Evolutionary conservation across 2,888 invertebrate species (phyloP).

Genomic region (Drosophila seclusa): DNA sequence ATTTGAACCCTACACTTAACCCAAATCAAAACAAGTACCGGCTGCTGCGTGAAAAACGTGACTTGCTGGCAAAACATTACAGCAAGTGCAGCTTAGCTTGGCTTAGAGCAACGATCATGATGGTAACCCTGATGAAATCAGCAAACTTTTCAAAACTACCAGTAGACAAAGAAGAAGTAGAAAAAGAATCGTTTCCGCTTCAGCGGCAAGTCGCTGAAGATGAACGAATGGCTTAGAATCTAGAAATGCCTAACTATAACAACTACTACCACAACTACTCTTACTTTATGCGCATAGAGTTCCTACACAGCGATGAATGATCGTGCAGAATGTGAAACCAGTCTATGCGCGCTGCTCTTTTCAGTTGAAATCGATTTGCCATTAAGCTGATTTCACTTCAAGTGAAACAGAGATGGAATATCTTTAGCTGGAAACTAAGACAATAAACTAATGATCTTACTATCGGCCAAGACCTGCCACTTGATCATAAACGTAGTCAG

Average conservation of each 20-base stretch:
- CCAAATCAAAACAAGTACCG: constrained; percentile 67
- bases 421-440: constrained; percentile 19
- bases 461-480: constrained; percentile 6
- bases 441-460: constrained; percentile 50
- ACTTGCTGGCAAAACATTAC: constrained; percentile 34
- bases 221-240: constrained; percentile 77
- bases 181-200: constrained; percentile 70
- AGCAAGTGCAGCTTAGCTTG: constrained; percentile 48
- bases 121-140: constrained; percentile 40
- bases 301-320: constrained; percentile 29
- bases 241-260: constrained; percentile 14
- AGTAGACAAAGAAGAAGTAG: background rate
- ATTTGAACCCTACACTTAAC: constrained; percentile 72
- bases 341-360: constrained; percentile 62
- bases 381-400: constrained; percentile 79
- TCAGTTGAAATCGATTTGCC: constrained; percentile 71
- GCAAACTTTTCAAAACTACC: constrained; percentile 25
- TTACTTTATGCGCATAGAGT: constrained; percentile 11
- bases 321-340: constrained; percentile 62
- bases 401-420: constrained; percentile 28
- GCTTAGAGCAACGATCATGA: constrained; percentile 30
- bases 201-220: constrained; percentile 70
- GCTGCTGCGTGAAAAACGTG: constrained; percentile 62
- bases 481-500: constrained; percentile 44
- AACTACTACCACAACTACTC: background rate